Percentiles rank a stretch among this genome's conserved stretches.
Conservation (phyloP, 2,888 invertebrate genomes). For the Rhagium mordax region DNA sequence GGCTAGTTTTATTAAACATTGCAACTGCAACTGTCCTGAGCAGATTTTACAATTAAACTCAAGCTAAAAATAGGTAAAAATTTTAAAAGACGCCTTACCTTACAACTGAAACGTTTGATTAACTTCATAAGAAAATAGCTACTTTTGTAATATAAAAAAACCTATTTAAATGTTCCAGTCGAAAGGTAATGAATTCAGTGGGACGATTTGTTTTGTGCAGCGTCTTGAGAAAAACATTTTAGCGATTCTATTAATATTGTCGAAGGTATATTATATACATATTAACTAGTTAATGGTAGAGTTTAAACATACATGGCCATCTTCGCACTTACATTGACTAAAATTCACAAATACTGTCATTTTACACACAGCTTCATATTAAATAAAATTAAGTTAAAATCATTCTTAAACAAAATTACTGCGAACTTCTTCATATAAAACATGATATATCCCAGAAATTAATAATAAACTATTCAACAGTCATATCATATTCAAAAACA, state of each 20-base stretch:
- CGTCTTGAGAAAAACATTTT: constrained; percentile 40
- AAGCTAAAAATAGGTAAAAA: constrained; percentile 41
- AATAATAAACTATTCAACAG: constrained; percentile 33
- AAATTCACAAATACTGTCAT: constrained; percentile 57
- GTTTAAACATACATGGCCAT: constrained; percentile 52
- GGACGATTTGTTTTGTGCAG: constrained; percentile 47
- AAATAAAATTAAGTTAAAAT: constrained; percentile 30
- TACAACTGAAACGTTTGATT: constrained; percentile 32
- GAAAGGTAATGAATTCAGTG: constrained; percentile 36
- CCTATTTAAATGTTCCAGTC: constrained; percentile 33
- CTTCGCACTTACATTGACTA: constrained; percentile 55
- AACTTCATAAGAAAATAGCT: constrained; percentile 34
- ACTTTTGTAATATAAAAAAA: constrained; percentile 40
- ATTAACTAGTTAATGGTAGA: constrained; percentile 48
- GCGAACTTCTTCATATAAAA: constrained; percentile 29
- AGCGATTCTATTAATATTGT: constrained; percentile 52
- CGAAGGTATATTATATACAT: constrained; percentile 52
- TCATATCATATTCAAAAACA: constrained; percentile 26
- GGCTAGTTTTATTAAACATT: constrained; percentile 49
- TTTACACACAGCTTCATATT: constrained; percentile 32
- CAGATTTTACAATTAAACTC: constrained; percentile 42
- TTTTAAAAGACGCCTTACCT: constrained; percentile 27
- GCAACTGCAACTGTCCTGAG: constrained; percentile 52
- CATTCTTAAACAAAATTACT: constrained; percentile 24
- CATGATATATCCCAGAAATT: constrained; percentile 39